These are phyloP conservation scores for Aporrectodea caliginosa DNA, from an alignment of 1,140 invertebrate genomes.

Conservation along the genomic window DNA sequence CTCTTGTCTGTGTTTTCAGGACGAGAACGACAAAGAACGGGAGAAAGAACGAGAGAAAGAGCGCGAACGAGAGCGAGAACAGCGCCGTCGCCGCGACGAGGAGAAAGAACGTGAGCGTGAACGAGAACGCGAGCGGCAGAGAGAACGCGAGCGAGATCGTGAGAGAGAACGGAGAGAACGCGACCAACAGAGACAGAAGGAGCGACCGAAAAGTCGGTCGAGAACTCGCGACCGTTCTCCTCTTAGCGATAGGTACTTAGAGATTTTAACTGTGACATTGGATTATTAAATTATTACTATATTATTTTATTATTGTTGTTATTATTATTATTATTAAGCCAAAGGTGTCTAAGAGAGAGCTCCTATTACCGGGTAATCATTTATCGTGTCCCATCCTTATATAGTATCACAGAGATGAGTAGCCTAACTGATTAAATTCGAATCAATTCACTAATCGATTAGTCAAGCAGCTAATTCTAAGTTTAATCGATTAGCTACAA, in stretches of 20 bases:
- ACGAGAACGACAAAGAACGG: conserved; percentile 45
- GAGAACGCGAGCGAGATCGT: conserved; percentile 43
- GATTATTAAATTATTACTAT: no score
- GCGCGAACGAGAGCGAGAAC: conserved; percentile 40
- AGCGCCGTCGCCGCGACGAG: conserved; percentile 34
- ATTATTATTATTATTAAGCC: no score
- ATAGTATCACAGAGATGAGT: no score
- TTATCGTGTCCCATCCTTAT: no score
- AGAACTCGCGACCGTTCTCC: conserved; percentile 36
- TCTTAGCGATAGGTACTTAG: conserved; percentile 40
- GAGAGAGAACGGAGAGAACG: conserved; percentile 43
- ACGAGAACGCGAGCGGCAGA: conserved; percentile 36
- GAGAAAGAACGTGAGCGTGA: conserved; percentile 41
- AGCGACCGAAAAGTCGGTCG: conserved; percentile 35
- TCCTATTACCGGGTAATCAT: no score
- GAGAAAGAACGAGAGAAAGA: conserved; percentile 54
- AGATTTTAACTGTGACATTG: conserved; percentile 70
- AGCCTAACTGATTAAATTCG: no score
- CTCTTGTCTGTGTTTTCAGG: not conserved
- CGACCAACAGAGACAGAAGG: conserved; percentile 42
- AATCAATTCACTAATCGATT: no score
- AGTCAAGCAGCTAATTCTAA: no score
- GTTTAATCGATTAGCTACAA: no score
- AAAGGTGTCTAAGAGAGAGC: no score
- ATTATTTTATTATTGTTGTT: no score